Base-by-base conservation (phyloP, 2,113 vertebrate species). In the Perognathus longimembris region DNA sequence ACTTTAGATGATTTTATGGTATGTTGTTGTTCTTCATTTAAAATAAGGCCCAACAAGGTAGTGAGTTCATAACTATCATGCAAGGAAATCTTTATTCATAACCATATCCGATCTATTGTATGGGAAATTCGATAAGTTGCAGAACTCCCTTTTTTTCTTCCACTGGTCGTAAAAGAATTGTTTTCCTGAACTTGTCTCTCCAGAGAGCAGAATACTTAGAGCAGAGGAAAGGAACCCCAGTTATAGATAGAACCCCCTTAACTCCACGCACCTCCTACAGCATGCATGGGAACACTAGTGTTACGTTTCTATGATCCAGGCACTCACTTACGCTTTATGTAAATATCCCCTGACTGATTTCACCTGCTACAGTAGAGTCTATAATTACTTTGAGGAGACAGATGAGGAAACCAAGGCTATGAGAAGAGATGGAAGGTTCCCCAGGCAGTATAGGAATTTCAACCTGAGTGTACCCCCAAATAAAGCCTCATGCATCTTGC, bases 141-240 rank as follows among this genome's bases (percentile, higher is more conserved):
- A 61, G 66, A 92, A 91, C 22, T 6, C n/a, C 21, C 69, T 59
- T 69, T 80, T 71, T 34, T 85, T 74, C 54, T 95, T 90, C 54
- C n/a, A 28, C 12, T 79, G 26, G 12, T 87, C 67, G 61, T 7
- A 85, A 38, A 93, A 84, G 57, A 80, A 14, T 6, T 28, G 34
- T 20, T 6, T 50, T 42, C 32, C 34, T 89, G 71, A 70, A 63
- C 30, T 3, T 63, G 86, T 59, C 36, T 87, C 32, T 88, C 54
- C 57, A 67, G 57, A 78, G 18, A 75, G 26, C 34, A 92, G 42
- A 90, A 61, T 24, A 64, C 0, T 70, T 15, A 75, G 24, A 71
- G 36, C 8, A 76, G 20, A 85, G 4, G 88, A 70, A 91, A 89
- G 14, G 50, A 66, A 24, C 32, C 36, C 64, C 26, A 71, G 24